Percentiles rank a stretch among this genome's conserved stretches.
These are phyloP conservation scores for Chelonia mydas DNA, from an alignment of 2,797 vertebrate genomes.

Conservation along the genomic window DNA sequence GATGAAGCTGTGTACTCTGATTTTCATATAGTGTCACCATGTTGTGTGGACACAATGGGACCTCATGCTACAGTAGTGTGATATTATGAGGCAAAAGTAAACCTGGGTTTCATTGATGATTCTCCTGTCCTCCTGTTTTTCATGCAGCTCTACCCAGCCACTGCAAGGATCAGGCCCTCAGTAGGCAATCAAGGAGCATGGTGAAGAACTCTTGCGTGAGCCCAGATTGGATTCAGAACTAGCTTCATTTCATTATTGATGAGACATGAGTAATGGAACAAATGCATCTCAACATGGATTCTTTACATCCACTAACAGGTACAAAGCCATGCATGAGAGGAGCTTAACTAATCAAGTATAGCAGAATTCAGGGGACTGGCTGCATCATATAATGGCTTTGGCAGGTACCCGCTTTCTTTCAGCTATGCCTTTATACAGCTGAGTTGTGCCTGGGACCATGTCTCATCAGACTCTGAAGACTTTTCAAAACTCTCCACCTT, in stretches of 20 bases:
- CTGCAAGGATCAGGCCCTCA: not conserved
- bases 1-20: fast-evolving
- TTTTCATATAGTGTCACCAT: not conserved
- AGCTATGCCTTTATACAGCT: not conserved
- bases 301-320: not conserved
- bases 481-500: not conserved
- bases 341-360: not conserved
- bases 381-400: not conserved
- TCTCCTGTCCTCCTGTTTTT: not conserved
- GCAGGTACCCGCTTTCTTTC: not conserved
- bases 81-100: not conserved
- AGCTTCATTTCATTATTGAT: not conserved
- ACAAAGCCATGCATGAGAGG: not conserved
- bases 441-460: not conserved
- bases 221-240: not conserved
- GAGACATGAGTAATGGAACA: not conserved
- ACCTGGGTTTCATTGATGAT: not conserved
- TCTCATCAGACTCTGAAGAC: not conserved
- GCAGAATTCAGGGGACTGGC: not conserved
- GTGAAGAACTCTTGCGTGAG: not conserved
- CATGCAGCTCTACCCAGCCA: not conserved
- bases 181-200: not conserved
- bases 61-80: not conserved
- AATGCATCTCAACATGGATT: not conserved
- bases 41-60: not conserved